Percentiles rank a stretch among this genome's conserved stretches.
Conservation (phyloP, 1,140 invertebrate species). For the Rhagoletis zephyria region DNA sequence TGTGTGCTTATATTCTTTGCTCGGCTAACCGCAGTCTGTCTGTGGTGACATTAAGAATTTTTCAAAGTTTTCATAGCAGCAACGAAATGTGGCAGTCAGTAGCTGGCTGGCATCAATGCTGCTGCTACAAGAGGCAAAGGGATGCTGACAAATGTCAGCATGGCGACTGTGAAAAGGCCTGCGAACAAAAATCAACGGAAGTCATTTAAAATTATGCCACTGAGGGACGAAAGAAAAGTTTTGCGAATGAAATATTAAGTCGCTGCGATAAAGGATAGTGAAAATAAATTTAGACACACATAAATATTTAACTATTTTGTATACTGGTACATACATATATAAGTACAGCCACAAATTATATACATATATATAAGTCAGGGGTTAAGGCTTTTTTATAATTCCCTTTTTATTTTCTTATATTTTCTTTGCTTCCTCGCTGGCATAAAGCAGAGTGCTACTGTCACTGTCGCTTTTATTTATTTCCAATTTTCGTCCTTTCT, state of each 20-base stretch:
- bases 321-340: neutral
- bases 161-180: neutral
- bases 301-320: no score
- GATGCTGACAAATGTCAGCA: neutral
- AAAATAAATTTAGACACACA: neutral
- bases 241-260: neutral
- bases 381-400: no score
- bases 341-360: neutral
- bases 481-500: neutral
- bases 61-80: neutral
- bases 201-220: neutral
- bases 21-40: neutral
- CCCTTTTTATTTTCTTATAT: neutral
- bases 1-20: no score
- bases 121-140: neutral
- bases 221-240: neutral
- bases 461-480: neutral
- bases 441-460: neutral
- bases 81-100: neutral
- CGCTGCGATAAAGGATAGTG: neutral
- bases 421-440: neutral
- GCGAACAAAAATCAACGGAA: neutral
- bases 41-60: constrained; percentile 21
- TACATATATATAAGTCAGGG: no score
- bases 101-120: neutral